These are phyloP conservation scores for Danio rerio DNA, from an alignment of 2,113 vertebrate genomes.

Conservation along the genomic window DNA sequence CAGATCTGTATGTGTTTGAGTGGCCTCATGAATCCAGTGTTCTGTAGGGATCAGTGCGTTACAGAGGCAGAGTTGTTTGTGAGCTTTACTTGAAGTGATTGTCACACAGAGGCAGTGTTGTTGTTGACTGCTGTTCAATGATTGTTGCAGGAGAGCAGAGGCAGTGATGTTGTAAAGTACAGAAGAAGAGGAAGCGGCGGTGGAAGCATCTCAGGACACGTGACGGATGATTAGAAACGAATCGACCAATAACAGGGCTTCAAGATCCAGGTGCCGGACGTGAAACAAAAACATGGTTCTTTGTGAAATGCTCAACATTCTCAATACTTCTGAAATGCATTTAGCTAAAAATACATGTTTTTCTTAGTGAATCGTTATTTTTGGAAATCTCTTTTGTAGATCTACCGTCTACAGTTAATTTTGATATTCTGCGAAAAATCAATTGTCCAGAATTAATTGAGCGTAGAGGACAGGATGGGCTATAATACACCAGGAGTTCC, in stretches of 20 bases:
- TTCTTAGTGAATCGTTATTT: neutral
- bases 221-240: neutral
- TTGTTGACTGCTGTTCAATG: conserved; percentile 50
- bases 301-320: conserved; percentile 5
- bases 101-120: conserved; percentile 55
- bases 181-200: neutral
- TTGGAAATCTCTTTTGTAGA: conserved; percentile 13
- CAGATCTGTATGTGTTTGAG: no score
- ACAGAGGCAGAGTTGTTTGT: conserved; percentile 43
- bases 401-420: no score
- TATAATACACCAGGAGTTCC: no score
- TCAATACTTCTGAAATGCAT: neutral
- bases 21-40: neutral
- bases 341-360: neutral
- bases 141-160: conserved; percentile 45
- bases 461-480: no score
- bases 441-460: no score
- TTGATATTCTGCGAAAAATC: no score
- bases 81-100: conserved; percentile 49
- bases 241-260: neutral
- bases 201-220: conserved; percentile 3
- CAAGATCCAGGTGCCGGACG: neutral
- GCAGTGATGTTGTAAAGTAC: conserved; percentile 55
- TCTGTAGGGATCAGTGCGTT: neutral
- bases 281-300: neutral